A percentile compares a stretch with the other conserved stretches of the same genome.
These are phyloP conservation scores for Turritopsis dohrnii DNA, from an alignment of 30 jellyfish, hydroid and myxozoan species.

Conservation along the genomic window DNA sequence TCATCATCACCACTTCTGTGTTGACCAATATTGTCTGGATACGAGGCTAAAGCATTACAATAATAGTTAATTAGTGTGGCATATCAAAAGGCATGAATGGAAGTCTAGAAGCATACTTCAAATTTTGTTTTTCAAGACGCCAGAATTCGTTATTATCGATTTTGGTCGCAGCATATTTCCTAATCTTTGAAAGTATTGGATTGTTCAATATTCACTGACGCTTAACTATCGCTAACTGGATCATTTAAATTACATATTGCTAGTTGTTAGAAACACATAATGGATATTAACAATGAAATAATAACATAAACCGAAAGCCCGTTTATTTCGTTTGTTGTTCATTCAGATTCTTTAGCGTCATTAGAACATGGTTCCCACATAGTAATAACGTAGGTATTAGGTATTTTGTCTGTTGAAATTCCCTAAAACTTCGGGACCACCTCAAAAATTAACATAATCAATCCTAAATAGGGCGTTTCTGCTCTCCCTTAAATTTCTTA, in stretches of 20 bases:
- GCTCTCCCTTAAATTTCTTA: too few relatives aligned
- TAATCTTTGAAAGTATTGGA: neutral
- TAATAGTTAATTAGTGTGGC: too few relatives aligned
- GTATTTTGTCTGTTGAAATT: neutral
- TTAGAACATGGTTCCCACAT: neutral
- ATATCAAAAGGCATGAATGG: too few relatives aligned
- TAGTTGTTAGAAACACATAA: neutral
- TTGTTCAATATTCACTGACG: neutral
- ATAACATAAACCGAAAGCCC: neutral
- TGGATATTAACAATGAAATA: neutral
- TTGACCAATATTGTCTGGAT: too few relatives aligned
- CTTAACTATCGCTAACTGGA: neutral
- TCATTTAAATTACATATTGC: neutral
- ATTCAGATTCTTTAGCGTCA: neutral
- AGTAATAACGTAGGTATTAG: neutral
- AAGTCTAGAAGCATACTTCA: too few relatives aligned
- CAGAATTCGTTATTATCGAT: too few relatives aligned
- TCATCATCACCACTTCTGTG: neutral
- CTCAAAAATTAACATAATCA: neutral
- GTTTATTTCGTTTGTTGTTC: neutral
- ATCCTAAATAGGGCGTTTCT: too few relatives aligned
- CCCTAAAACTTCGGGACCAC: too few relatives aligned
- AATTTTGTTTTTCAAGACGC: too few relatives aligned
- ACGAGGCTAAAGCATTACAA: too few relatives aligned
- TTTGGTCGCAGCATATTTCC: neutral